Evolutionary conservation across 2,113 vertebrate species (phyloP), one percentile per base, ranked within the genome.

Genomic region (Platichthys stellatus): DNA sequence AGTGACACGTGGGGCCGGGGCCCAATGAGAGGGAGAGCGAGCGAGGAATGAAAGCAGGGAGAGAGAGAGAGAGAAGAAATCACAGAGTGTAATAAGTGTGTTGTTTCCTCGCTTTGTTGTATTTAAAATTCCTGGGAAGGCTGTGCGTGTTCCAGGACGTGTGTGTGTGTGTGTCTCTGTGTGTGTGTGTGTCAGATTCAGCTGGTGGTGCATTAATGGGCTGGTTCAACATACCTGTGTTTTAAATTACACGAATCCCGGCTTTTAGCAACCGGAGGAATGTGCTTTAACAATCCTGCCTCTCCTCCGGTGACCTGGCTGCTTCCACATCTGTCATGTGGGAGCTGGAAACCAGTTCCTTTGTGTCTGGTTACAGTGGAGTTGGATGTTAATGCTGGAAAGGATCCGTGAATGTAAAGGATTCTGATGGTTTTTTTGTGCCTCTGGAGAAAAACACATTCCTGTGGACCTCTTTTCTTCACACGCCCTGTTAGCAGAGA

Each of bases 1-100:
- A 66, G 80, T 81, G 84, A 87, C 88, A 82, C 80, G 85, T 73
- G 66, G 71, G 78, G 73, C 81, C 11, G 24, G 59, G 69, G 59
- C 23, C 23, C 23, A 23, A 23, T 23, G 23, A 23, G 23, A 23
- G 23, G 23, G 23, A 1, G 23, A 23, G 23, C 23, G 66, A 78
- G 70, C 2, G 26, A 74, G 63, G 70, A 69, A 18, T 2, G 12
- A 38, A n/a, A 13, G 8, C 13, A 15, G 45, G 3, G 14, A 47
- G 45, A 49, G 47, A 49, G 6, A 49, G 6, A 47, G 2, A 18
- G 45, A 49, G 6, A 40, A 10, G 35, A 38, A 31, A 38, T 38
- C 40, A 83, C 57, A 17, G 14, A 85, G 66, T 70, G 69, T 76
- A 81, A 81, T 76, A 81, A 81, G 77, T 74, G 76, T 78, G 23